Conservation (phyloP, 1,140 invertebrate genomes). For the Nilaparvata lugens region DNA sequence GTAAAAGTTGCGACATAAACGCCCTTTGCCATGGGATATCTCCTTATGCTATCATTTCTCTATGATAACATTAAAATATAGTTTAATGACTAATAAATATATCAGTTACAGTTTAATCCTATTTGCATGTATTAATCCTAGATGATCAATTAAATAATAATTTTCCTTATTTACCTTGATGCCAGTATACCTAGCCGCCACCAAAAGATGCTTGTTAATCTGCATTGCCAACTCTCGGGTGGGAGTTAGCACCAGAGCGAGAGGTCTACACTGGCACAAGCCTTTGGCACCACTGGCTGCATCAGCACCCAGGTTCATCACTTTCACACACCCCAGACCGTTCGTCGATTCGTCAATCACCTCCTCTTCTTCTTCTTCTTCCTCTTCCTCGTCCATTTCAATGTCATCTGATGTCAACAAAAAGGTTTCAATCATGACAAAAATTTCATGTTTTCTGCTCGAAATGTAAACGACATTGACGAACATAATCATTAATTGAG, state of each 20-base stretch:
- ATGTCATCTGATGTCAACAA: slow-evolving; percentile 32
- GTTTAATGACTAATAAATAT: too few relatives aligned
- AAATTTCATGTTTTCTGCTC: too few relatives aligned
- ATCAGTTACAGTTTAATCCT: too few relatives aligned
- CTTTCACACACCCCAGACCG: slow-evolving; percentile 25
- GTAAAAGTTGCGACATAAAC: too few relatives aligned
- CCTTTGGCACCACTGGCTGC: not conserved
- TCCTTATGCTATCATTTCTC: too few relatives aligned
- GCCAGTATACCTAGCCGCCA: slow-evolving; percentile 71
- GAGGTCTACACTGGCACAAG: too few relatives aligned
- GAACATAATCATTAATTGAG: slow-evolving; percentile 16
- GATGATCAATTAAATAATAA: too few relatives aligned
- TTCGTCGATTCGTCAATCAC: slow-evolving; percentile 21
- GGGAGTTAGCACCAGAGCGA: slow-evolving; percentile 81
- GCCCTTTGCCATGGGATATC: too few relatives aligned
- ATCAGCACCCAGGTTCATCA: slow-evolving; percentile 24
- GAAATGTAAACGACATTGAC: too few relatives aligned
- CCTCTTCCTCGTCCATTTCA: slow-evolving; percentile 32
- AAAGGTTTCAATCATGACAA: slow-evolving; percentile 31
- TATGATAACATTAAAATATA: too few relatives aligned
- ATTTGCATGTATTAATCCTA: too few relatives aligned
- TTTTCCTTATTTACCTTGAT: slow-evolving; percentile 53
- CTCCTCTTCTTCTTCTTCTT: slow-evolving; percentile 30
- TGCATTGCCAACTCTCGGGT: slow-evolving; percentile 94
- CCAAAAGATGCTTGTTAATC: slow-evolving; percentile 75